Conservation (phyloP, 2,113 vertebrate genomes). For the Centropus bengalensis region DNA sequence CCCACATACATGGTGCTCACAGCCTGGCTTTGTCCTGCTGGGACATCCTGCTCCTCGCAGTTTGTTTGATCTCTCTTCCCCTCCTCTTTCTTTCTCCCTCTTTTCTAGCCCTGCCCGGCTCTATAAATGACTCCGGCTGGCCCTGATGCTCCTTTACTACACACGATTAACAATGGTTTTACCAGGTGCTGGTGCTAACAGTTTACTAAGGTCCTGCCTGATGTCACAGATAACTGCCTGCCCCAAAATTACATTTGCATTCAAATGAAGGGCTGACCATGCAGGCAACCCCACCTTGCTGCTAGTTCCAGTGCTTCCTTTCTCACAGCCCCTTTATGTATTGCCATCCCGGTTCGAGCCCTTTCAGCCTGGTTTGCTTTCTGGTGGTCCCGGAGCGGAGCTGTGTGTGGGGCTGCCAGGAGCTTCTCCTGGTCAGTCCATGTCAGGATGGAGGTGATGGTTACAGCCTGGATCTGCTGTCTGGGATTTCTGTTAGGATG, state of each 20-base stretch:
- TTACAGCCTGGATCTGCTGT: neutral
- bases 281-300: conserved; percentile 79
- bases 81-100: conserved; percentile 71
- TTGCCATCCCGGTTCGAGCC: neutral
- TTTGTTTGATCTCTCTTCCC: conserved; percentile 61
- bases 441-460: neutral
- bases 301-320: conserved; percentile 79
- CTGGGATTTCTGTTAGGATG: neutral
- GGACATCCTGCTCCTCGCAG: conserved; percentile 81
- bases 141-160: conserved; percentile 81
- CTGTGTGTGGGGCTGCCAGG: neutral
- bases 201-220: conserved; percentile 83
- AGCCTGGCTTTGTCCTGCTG: conserved; percentile 72
- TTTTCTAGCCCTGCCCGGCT: conserved; percentile 69
- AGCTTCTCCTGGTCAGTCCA: neutral
- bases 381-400: neutral
- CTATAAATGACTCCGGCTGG: conserved; percentile 81
- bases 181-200: conserved; percentile 85
- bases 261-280: conserved; percentile 83
- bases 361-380: neutral
- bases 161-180: conserved; percentile 88
- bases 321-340: conserved; percentile 46
- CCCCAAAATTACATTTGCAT: conserved; percentile 88
- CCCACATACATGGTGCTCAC: conserved; percentile 87
- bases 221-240: conserved; percentile 86